Percentiles rank a stretch among this genome's conserved stretches.
These are phyloP conservation scores for Pleuronectes platessa DNA, from an alignment of 2,113 vertebrate genomes.

Conservation along the genomic window DNA sequence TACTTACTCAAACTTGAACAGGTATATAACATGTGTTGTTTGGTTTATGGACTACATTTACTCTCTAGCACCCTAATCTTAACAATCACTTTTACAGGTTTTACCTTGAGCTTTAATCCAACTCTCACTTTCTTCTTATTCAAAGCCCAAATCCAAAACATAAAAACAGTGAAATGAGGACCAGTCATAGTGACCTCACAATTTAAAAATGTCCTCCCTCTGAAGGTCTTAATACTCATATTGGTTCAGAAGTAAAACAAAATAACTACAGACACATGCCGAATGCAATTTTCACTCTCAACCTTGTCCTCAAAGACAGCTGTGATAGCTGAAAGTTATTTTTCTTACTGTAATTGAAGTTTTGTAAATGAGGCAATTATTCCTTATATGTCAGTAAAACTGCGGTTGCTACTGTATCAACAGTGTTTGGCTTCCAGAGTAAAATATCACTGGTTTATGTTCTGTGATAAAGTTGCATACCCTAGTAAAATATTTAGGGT, in stretches of 20 bases:
- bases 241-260: slow-evolving; percentile 37
- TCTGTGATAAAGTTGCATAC: not conserved
- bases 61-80: not conserved
- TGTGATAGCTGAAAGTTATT: slow-evolving; percentile 6
- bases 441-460: not conserved
- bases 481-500: not conserved
- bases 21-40: not conserved
- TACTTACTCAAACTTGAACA: not conserved
- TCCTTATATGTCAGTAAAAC: slow-evolving; percentile 9
- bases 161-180: slow-evolving; percentile 31
- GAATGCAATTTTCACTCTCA: not conserved
- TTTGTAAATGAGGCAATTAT: slow-evolving; percentile 21
- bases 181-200: slow-evolving; percentile 53
- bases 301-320: slow-evolving; percentile 4
- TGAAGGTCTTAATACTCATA: slow-evolving; percentile 30
- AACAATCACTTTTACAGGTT: not conserved
- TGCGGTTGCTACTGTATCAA: slow-evolving; percentile 6
- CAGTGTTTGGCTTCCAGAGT: not conserved
- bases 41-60: slow-evolving; percentile 3
- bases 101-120: slow-evolving; percentile 3
- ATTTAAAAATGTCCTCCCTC: slow-evolving; percentile 55
- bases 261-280: slow-evolving; percentile 34
- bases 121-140: not conserved
- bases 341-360: slow-evolving; percentile 6
- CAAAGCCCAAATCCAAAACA: not conserved